A percentile compares a stretch with the other conserved stretches of the same genome.
Evolutionary conservation across 1,140 invertebrate species (phyloP).

Genomic region (Lanistes nyassanus): DNA sequence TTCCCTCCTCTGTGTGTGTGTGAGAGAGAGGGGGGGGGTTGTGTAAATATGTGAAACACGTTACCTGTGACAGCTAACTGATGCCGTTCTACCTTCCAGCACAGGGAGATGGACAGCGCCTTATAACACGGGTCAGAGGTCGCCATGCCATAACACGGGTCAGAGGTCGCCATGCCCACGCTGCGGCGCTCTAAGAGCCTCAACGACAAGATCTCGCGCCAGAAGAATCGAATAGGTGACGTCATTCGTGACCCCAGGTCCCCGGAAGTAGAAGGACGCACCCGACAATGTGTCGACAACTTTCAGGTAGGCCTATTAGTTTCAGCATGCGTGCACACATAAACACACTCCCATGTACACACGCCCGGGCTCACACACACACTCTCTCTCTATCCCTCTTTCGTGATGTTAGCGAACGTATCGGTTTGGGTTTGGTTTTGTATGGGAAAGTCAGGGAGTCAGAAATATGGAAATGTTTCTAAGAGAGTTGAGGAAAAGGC

Average conservation of each 20-base stretch:
- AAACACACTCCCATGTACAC: neutral
- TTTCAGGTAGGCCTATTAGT: conserved; percentile 25
- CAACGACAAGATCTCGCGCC: conserved; percentile 21
- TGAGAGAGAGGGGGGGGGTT: too few species aligned
- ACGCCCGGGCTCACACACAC: neutral
- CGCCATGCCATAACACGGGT: conserved; percentile 19
- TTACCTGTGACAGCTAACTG: too few species aligned
- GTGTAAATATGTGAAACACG: too few species aligned
- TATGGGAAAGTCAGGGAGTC: too few species aligned
- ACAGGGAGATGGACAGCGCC: too few species aligned
- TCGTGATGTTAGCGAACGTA: too few species aligned
- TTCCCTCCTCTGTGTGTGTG: too few species aligned
- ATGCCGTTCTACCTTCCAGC: too few species aligned
- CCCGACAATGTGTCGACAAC: conserved; percentile 23
- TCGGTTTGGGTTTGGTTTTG: too few species aligned
- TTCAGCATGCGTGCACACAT: neutral
- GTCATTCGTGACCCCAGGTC: conserved; percentile 16
- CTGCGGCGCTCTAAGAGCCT: conserved; percentile 25
- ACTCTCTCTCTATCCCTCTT: neutral
- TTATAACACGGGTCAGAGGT: neutral
- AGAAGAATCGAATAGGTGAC: conserved; percentile 18
- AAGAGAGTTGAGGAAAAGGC: too few species aligned
- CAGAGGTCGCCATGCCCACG: conserved; percentile 18
- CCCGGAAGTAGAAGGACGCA: conserved; percentile 21
- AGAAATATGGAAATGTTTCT: too few species aligned